Base-by-base conservation (phyloP, 2,888 invertebrate species). In the Nomada fucata region DNA sequence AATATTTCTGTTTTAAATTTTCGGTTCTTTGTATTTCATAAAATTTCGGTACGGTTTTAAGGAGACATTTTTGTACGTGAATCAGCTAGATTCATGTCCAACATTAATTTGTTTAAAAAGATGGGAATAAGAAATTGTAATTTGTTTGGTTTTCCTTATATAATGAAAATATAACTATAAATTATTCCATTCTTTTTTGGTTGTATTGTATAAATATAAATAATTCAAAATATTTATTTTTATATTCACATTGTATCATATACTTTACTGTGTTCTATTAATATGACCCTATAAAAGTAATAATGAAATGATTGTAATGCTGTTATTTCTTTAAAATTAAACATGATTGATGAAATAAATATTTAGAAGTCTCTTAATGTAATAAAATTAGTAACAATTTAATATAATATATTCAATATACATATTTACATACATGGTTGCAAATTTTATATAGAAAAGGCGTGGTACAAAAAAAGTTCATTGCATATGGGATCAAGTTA, bases 51-150 rank as follows among this genome's bases (percentile, higher is more conserved):
- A 47, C 5, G 47, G n/a, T 20, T n/a, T 60, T 47, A 74, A 29
- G 1, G 11, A 73, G 18, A 18, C 68, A 68, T 60, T 80, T 79
- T 64, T 23, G 36, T 13, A 13, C 26, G 11, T 42, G 52, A 29
- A 44, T 80, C 44, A 11, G 29, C 20, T 79, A 57, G 26, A 79
- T 80, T 73, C 63, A 79, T 11, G n/a, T 15, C 11, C 18, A 57
- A 67, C 55, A n/a, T 55, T 72, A 57, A 55, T 52, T 80, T 79
- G 79, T 80, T 80, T 76, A 15, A 63, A 63, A 61, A 61, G 13
- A 61, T 52, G 18, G 18, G 5, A 44, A 23, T 20, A 53, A n/a
- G 26, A 4, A 29, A 15, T 42, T 23, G n/a, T n/a, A 36, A 3
- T n/a, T 36, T 36, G 36, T 36, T 36, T 36, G 36, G 7, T 36